Base-by-base conservation (phyloP, 2,797 vertebrate genomes). In the Leontopithecus rosalia region DNA sequence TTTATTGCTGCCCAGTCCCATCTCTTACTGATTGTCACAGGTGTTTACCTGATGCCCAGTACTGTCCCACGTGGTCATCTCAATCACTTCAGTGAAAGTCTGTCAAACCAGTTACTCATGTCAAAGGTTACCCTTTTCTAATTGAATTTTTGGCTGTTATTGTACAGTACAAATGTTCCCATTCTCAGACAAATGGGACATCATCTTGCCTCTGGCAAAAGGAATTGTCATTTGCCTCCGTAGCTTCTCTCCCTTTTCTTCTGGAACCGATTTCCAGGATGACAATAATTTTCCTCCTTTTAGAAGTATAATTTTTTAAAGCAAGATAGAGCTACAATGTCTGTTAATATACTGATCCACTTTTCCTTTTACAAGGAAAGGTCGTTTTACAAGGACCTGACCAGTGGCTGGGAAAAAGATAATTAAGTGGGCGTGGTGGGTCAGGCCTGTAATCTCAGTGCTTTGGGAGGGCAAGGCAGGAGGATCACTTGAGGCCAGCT, bases 271-370 rank as follows among this genome's bases (percentile, higher is more conserved):
- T 96, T 94, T 67, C 58, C 41, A 97, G 58, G 20, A 72, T 94
- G 64, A 95, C 55, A 75, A 20, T 86, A 50, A 76, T 92, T 97
- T 97, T 81, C 83, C 70, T 88, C 15, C 24, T 96, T 95, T 95
- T 73, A 82, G 67, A 96, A 90, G 28, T 72, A 43, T 58, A 76
- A n/a, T 88, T 75, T 89, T 91, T 79, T 7, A 48, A 90, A 85
- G n/a, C 17, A 84, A 73, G 57, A 85, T 67, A 82, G 90, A 96
- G 26, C 41, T 41, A 79, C 64, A 90, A 8, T 72, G 11, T 95
- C 61, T 96, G 85, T 92, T 90, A 85, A 92, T 90, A 75, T 79
- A 93, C 70, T 93, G 90, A 88, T 22, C 39, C 7, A 24, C 2
- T 28, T 77, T 73, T 80, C 22, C 14, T 96, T 92, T 88, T 48